Conservation (phyloP, 2,113 vertebrate genomes). For the Leucopsar rothschildi region DNA sequence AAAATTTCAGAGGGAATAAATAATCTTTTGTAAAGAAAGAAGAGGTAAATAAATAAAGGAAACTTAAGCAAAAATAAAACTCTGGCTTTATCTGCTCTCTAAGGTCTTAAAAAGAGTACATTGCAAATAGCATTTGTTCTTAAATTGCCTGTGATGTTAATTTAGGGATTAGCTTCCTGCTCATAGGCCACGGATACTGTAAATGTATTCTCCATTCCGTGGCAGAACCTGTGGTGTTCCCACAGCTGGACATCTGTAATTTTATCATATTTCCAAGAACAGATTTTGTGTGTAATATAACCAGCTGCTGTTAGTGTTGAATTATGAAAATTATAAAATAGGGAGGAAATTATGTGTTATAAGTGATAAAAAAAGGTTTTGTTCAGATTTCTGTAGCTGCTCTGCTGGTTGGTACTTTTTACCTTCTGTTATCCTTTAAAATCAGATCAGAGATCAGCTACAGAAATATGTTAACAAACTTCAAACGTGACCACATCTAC, state of each 20-base stretch:
- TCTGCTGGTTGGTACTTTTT: neutral
- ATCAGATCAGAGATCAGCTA: neutral
- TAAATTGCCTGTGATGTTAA: neutral
- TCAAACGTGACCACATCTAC: neutral
- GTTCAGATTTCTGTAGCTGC: neutral
- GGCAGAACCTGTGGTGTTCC: neutral
- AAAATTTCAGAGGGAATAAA: neutral
- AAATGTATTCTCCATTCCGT: rapidly evolving
- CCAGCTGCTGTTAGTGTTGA: neutral
- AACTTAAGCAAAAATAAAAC: neutral
- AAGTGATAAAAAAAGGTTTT: neutral
- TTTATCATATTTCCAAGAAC: neutral
- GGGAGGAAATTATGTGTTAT: neutral
- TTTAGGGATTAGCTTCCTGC: neutral
- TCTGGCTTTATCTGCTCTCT: neutral
- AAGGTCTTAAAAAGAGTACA: neutral
- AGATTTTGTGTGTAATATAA: neutral
- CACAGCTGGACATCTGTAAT: neutral
- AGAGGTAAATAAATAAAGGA: neutral
- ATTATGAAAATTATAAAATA: neutral
- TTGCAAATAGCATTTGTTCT: neutral
- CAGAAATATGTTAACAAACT: rapidly evolving
- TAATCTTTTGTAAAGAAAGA: neutral
- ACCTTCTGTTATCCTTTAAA: neutral
- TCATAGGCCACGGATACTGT: neutral